Percentiles rank a stretch among this genome's conserved stretches.
phyloP scores from a whole-genome alignment of 2,113 vertebrate genomes.

The Acrocephalus kingi region DNA sequence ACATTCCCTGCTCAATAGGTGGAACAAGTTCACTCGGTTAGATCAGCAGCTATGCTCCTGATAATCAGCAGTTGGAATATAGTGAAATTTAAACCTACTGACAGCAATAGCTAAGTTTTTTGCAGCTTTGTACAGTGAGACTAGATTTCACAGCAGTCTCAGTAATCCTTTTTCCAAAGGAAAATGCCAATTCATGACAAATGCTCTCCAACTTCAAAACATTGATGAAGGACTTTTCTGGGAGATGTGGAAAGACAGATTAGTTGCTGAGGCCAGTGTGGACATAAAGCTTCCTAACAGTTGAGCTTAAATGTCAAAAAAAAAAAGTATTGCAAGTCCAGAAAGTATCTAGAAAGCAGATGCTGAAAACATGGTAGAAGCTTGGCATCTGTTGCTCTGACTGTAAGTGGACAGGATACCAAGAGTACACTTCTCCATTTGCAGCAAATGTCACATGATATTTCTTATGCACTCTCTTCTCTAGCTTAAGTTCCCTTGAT shows the following conservation, averaged over 20 bases:
- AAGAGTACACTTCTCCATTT: not conserved
- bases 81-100: conserved; percentile 43
- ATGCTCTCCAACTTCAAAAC: conserved; percentile 56
- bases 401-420: not conserved
- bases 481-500: not conserved
- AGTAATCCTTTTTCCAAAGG: conserved; percentile 60
- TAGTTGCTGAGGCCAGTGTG: conserved; percentile 23
- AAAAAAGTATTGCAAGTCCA: not conserved
- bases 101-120: conserved; percentile 40
- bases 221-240: conserved; percentile 34
- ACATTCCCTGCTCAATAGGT: not conserved
- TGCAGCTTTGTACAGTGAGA: conserved; percentile 32
- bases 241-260: conserved; percentile 35
- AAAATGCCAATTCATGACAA: conserved; percentile 56
- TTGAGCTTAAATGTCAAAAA: conserved; percentile 2
- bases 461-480: not conserved
- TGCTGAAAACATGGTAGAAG: not conserved
- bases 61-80: conserved; percentile 16
- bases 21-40: not conserved
- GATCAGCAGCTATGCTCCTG: not conserved
- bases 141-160: conserved; percentile 51
- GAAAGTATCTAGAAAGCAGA: not conserved
- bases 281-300: conserved; percentile 33
- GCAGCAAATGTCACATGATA: not conserved
- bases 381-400: not conserved